Evolutionary conservation across 2,113 vertebrate species (phyloP).

Genomic region (Trichechus manatus): DNA sequence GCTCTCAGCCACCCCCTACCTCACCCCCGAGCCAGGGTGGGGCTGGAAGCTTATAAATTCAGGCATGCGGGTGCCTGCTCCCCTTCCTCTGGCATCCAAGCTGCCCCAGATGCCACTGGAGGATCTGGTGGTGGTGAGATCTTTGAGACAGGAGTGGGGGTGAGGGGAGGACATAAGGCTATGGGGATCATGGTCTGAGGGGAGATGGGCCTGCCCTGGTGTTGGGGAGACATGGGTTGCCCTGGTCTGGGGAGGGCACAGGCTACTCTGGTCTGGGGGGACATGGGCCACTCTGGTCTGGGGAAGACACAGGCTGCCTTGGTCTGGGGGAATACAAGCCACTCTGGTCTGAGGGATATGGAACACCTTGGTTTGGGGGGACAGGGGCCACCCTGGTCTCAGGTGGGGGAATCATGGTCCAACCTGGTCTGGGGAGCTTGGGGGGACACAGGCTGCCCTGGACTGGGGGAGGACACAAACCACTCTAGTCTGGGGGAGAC

Average conservation of each 20-base stretch:
- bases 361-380: too few relatives aligned
- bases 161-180: not conserved
- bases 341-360: not conserved
- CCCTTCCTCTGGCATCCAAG: constrained; percentile 34
- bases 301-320: not conserved
- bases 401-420: too few relatives aligned
- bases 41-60: constrained; percentile 72
- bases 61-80: not conserved
- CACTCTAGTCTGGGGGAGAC: too few relatives aligned
- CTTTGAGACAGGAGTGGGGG: not conserved
- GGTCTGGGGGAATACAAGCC: not conserved
- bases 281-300: not conserved
- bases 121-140: constrained; percentile 63
- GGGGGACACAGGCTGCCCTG: not conserved
- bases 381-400: too few relatives aligned
- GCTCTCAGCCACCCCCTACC: constrained; percentile 8
- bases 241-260: not conserved
- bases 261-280: not conserved
- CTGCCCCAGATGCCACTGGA: constrained; percentile 43
- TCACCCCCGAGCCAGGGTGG: not conserved
- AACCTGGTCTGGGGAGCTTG: not conserved
- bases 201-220: not conserved
- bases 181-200: not conserved
- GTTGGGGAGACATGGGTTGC: not conserved
- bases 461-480: not conserved